Evolutionary conservation across 2,113 vertebrate genomes (phyloP), one percentile per base, ranked within the genome.

Genomic region (Corythaeola cristata): DNA sequence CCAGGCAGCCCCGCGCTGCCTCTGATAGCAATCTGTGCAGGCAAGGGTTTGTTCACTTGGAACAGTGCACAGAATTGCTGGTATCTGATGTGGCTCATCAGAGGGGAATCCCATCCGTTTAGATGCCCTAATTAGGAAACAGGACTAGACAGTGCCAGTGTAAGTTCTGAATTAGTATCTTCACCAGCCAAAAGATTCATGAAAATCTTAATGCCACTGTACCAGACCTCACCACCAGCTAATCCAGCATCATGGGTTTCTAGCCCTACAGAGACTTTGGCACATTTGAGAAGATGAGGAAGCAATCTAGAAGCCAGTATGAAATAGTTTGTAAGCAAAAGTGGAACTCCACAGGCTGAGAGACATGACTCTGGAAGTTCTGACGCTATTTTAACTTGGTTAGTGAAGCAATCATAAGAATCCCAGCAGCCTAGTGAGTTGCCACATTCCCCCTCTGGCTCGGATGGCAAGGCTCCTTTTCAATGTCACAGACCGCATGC

Each of bases 81-180:
- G 3, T 93, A 96, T 95, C 95, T 97, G 96, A 95, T 94, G 83
- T 92, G 92, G 95, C 77, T 95, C 91, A 73, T 44, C 68, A 33
- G 66, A 90, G 85, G 95, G 94, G 81, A 97, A 96, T 91, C 95
- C 96, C 94, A 35, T 50, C 53, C 3, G 1, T 88, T 96, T 35
- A 89, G 87, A 63, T 1, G 3, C 41, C 62, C 41, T 76, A 69
- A 79, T 96, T 91, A 93, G 66, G 89, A 85, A 81, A 77, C 66
- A 89, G 91, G 74, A 89, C 41, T 66, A 96, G 81, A 77, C n/a
- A 62, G 32, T 85, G 68, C 67, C 85, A 76, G 62, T 19, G 12
- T 72, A 72, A 69, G 11, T 75, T 82, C 66, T 92, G 80, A 50
- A 35, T n/a, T 74, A 56, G 47, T 41, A 56, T 39, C 58, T 93